Evolutionary conservation across 1,140 invertebrate genomes (phyloP), one percentile per base, ranked within the genome.

Genomic region (Oreohelix idahoensis): DNA sequence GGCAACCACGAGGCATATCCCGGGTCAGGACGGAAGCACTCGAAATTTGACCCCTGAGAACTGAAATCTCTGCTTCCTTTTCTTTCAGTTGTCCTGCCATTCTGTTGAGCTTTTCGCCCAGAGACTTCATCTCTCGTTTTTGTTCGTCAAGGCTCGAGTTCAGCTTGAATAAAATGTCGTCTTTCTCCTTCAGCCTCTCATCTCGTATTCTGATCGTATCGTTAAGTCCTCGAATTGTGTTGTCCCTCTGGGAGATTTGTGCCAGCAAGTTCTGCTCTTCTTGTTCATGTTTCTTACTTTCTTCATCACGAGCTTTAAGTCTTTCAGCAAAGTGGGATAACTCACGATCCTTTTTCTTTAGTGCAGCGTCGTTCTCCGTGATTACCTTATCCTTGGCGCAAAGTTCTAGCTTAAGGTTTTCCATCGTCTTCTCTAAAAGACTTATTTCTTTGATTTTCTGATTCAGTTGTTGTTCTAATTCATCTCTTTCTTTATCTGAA

Each of bases 161-260:
- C 23, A 90, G 53, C 58, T 84, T 85, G 70, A 84, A 81, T n/a
- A 90, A 53, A 49, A 87, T 84, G 17, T 88, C 88, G 39, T 89
- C 89, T 74, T 90, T 91, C 49, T 89, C 88, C 74, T 86, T 87
- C 42, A 91, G 75, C 53, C 87, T 75, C 77, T 90, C 89, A 42
- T 91, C 89, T 36, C 87, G 75, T 26, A 66, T 84, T 38, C 86
- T 45, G 29, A 90, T 32, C 8, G 81, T 83, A 75, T 90, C 90
- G 38, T 86, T 83, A 15, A 90, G 80, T 53, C 88, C 84, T 71
- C 87, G 85, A 17, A 90, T 85, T 4, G 81, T 84, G 38, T 83
- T 83, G 26, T 91, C 89, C 53, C 86, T 79, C 32, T 88, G 86
- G 39, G 87, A 88, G 63, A 90, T 87, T 81, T 91, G 89, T 53